These are phyloP conservation scores for Syngnathus typhle DNA, from an alignment of 2,113 vertebrate species.

Conservation along the genomic window DNA sequence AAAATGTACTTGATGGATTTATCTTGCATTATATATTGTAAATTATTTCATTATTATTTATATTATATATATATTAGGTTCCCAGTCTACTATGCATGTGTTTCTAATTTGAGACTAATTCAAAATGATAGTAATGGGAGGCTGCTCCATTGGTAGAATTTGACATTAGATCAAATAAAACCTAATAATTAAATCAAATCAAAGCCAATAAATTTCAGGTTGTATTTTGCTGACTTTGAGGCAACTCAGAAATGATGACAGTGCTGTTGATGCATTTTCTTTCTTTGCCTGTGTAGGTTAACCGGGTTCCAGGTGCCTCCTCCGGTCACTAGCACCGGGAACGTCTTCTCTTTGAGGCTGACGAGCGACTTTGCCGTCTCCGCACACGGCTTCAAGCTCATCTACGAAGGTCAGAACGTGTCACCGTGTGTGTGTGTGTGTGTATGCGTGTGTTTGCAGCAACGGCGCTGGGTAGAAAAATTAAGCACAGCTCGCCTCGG, in stretches of 20 bases:
- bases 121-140: too few relatives aligned
- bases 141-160: too few relatives aligned
- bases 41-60: too few relatives aligned
- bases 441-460: too few relatives aligned
- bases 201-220: background rate
- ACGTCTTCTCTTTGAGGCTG: slow-evolving; percentile 65
- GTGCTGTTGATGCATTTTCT: background rate
- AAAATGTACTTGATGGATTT: too few relatives aligned
- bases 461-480: background rate
- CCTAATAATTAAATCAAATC: background rate
- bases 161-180: background rate
- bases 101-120: too few relatives aligned
- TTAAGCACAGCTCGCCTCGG: background rate
- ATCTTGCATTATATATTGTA: background rate
- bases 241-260: background rate
- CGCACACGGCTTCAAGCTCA: slow-evolving; percentile 69
- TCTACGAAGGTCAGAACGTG: slow-evolving; percentile 63
- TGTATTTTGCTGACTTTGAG: background rate
- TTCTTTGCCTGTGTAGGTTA: slow-evolving; percentile 42
- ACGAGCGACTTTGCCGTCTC: slow-evolving; percentile 69
- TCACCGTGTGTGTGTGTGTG: background rate
- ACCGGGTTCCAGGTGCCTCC: slow-evolving; percentile 66
- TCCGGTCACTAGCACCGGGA: slow-evolving; percentile 65
- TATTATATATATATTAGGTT: too few relatives aligned
- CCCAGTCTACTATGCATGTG: too few relatives aligned